Conservation (phyloP, 1,140 invertebrate species). For the Aphidius gifuensis region DNA sequence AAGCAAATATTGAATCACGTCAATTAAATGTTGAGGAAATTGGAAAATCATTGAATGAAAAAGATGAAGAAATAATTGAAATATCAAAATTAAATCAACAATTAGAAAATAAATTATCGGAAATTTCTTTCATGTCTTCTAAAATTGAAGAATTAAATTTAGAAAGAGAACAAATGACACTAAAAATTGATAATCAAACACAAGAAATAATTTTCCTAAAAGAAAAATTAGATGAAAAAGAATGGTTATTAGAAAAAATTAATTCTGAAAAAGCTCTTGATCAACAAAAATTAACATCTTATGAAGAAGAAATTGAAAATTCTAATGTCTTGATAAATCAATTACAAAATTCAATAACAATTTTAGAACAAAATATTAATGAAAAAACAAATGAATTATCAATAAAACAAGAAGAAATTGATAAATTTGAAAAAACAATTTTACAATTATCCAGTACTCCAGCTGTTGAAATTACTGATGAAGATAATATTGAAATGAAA, state of each 20-base stretch:
- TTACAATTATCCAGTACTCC: slow-evolving; percentile 19
- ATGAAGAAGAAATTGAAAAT: slow-evolving; percentile 3
- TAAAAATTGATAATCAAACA: slow-evolving; percentile 8
- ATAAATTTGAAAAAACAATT: slow-evolving; percentile 21
- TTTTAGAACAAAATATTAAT: slow-evolving; percentile 24
- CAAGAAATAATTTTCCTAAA: slow-evolving; percentile 25
- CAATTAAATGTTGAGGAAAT: slow-evolving; percentile 21
- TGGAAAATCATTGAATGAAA: slow-evolving; percentile 25
- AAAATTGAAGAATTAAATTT: slow-evolving; percentile 10
- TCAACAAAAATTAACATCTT: slow-evolving; percentile 1
- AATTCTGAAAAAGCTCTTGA: slow-evolving; percentile 10
- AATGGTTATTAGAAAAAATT: slow-evolving; percentile 27
- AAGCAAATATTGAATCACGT: slow-evolving; percentile 15
- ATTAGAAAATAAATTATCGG: slow-evolving; percentile 34
- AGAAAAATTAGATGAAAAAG: slow-evolving; percentile 31
- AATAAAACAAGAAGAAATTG: slow-evolving; percentile 33
- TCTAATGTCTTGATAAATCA: no score
- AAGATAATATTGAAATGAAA: slow-evolving; percentile 25
- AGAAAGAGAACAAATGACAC: background rate
- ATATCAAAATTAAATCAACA: slow-evolving; percentile 46
- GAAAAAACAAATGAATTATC: slow-evolving; percentile 9
- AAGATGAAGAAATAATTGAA: slow-evolving; percentile 14
- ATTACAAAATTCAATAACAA: background rate
- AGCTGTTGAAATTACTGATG: slow-evolving; percentile 13
- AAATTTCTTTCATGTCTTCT: slow-evolving; percentile 9